phyloP scores from a whole-genome alignment of 2,797 vertebrate genomes.

The Hoplostethus atlanticus region DNA sequence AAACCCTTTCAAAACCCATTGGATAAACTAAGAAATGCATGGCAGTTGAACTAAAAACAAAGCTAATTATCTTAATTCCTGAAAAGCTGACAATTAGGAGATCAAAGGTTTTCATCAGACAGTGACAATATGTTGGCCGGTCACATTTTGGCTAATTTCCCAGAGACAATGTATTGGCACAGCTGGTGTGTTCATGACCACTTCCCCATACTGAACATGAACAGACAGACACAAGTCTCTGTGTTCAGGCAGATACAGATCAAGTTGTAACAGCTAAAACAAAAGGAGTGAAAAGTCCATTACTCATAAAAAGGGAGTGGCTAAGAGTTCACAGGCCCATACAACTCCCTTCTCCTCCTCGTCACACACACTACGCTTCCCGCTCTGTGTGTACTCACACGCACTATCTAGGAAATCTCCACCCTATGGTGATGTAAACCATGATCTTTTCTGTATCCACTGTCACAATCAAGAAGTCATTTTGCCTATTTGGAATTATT shows the following conservation, averaged over 20 bases:
- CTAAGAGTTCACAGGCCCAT: conserved; percentile 43
- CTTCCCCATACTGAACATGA: conserved; percentile 9
- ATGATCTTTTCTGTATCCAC: background rate
- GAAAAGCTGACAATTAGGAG: too few relatives aligned
- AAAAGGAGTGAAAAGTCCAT: conserved; percentile 30
- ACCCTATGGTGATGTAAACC: background rate
- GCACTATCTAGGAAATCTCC: background rate
- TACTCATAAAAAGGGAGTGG: conserved; percentile 45
- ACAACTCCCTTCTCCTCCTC: conserved; percentile 36
- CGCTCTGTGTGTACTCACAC: background rate
- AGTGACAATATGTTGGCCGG: background rate
- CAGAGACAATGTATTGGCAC: background rate
- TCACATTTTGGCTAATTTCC: background rate
- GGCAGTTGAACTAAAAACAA: background rate
- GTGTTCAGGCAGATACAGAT: background rate
- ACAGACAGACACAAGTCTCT: background rate
- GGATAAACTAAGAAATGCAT: background rate
- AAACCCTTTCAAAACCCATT: background rate
- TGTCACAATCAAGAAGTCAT: background rate
- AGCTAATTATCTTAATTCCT: too few relatives aligned
- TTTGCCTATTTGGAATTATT: background rate
- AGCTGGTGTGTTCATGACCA: conserved; percentile 2
- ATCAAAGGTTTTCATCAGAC: too few relatives aligned
- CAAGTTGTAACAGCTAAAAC: conserved; percentile 19
- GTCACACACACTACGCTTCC: conserved; percentile 38